phyloP scores from a whole-genome alignment of 2,888 invertebrate genomes.

The Lasioglossum marginatum region DNA sequence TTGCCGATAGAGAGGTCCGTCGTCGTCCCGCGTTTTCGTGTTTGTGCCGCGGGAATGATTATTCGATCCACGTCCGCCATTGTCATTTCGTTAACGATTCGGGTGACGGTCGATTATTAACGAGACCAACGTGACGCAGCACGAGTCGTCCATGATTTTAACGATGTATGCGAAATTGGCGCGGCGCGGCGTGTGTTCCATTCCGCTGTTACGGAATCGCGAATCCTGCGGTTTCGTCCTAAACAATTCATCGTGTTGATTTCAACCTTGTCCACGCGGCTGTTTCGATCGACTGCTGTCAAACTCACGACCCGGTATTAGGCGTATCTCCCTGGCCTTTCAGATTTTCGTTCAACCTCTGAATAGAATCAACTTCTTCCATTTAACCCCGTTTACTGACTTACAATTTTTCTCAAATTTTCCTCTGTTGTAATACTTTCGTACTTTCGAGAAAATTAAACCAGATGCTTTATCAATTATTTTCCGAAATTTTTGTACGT shows the following conservation, averaged over 20 bases:
- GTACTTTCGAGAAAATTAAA: background rate
- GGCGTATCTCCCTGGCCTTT: background rate
- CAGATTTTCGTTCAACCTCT: background rate
- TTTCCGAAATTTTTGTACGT: background rate
- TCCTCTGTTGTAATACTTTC: no score
- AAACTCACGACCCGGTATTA: background rate
- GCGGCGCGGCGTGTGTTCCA: background rate
- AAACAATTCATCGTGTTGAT: background rate
- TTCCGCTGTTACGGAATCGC: background rate
- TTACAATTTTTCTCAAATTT: no score
- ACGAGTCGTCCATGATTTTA: slow-evolving; percentile 28
- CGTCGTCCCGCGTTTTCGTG: background rate
- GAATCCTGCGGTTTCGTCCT: slow-evolving; percentile 1
- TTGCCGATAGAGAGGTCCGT: slow-evolving; percentile 7
- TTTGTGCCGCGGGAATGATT: background rate
- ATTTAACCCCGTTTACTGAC: background rate
- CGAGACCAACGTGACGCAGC: slow-evolving; percentile 19
- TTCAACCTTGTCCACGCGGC: background rate
- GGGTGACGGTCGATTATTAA: slow-evolving; percentile 45
- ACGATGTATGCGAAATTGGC: slow-evolving; percentile 7
- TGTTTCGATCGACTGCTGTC: background rate
- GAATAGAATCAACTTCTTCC: background rate
- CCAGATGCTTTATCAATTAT: no score
- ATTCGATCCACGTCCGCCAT: background rate
- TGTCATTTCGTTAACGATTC: slow-evolving; percentile 37